Conservation (phyloP, 2,888 invertebrate genomes). For the Podabrus alpinus region DNA sequence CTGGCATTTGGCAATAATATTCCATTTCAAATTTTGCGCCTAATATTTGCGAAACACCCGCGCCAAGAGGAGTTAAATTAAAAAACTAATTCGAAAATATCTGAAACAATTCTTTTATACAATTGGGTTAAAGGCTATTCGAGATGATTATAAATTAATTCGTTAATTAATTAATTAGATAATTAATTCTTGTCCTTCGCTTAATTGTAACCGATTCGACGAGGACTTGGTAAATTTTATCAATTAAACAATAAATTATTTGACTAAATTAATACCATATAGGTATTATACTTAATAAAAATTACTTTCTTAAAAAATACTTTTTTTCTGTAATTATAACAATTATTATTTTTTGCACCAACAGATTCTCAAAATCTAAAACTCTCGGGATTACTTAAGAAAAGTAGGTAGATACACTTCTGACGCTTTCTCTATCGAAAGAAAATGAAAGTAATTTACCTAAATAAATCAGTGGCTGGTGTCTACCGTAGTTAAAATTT, state of each 20-base stretch:
- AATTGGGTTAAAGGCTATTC: background rate
- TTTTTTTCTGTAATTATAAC: background rate
- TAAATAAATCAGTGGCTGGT: background rate
- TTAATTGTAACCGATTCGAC: background rate
- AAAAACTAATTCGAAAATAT: background rate
- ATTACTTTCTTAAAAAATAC: too few species aligned
- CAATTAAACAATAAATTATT: background rate
- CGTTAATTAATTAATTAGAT: background rate
- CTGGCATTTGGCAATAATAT: slow-evolving; percentile 47
- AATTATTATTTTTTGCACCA: background rate
- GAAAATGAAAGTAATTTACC: background rate
- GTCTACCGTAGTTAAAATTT: background rate
- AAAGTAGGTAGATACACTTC: background rate
- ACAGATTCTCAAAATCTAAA: background rate
- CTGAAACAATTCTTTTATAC: background rate
- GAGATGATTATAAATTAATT: background rate
- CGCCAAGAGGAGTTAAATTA: background rate
- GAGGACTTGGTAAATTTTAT: background rate
- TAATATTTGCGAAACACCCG: background rate
- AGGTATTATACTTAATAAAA: too few species aligned
- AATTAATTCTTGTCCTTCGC: background rate
- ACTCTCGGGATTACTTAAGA: background rate
- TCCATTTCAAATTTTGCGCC: slow-evolving; percentile 9
- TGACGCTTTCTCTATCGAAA: background rate
- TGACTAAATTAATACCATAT: too few species aligned